Base-by-base conservation (phyloP, 2,113 vertebrate genomes). In the Hypanus sabinus region DNA sequence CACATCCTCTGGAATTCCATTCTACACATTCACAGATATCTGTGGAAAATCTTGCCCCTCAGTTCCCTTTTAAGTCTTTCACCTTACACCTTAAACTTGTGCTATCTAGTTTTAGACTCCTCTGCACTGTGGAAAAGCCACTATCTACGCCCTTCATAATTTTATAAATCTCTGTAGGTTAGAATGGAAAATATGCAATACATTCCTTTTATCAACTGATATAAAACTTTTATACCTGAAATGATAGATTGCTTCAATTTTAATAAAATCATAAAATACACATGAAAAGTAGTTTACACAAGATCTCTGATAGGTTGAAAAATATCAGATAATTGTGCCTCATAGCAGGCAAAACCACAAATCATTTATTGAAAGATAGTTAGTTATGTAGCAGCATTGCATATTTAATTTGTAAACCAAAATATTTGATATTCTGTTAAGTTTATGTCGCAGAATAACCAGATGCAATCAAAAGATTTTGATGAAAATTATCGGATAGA, bases 171-270 rank as follows among this genome's bases (percentile, higher is more conserved):
- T 70, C 11, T 70, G 18, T 0, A 7, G 68, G 68, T 70, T 5
- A 73, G 71, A 22, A 73, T 73, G 71, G 71, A 24, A 73, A 73
- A 73, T 24, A 73, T 73, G 71, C 0, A 73, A 24, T 24, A 73
- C 46, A 55, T 57, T 46, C 38, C 80, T 83, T 10, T 22, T 55
- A 11, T 55, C 38, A 57, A 85, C 7, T 85, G n/a, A 27, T 94
- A 95, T 62, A 95, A 98, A 97, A 95, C 96, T 3, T 46, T 95
- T 96, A 94, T 94, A 95, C 73, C 95, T 77, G 0, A 90, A 95
- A 87, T 75, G 55, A 57, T 27, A 85, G 55, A 9, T 60, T 57
- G 7, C 55, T 57, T 60, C 55, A 57, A 24, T 27, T 8, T 85
- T 85, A 85, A 85, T 22, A 60, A 16, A 79, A 33, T n/a, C 65